These are phyloP conservation scores for Heterotilapia buettikoferi DNA, from an alignment of 2,113 vertebrate species.

Conservation along the genomic window DNA sequence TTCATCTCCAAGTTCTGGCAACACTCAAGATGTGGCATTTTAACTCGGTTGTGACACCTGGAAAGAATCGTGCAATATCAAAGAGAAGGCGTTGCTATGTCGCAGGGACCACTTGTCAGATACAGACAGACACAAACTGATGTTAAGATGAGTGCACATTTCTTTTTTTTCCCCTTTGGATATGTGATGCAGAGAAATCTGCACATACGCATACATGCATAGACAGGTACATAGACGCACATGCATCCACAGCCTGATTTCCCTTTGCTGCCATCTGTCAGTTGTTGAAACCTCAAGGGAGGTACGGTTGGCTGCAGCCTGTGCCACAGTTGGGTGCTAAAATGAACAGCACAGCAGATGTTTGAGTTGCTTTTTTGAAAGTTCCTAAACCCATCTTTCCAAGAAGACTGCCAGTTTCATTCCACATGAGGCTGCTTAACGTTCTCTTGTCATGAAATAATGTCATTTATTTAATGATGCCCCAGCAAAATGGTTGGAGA, in stretches of 20 bases:
- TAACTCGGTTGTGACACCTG: slow-evolving; percentile 9
- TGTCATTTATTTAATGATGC: slow-evolving; percentile 25
- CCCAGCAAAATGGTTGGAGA: neutral
- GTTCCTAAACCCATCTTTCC: neutral
- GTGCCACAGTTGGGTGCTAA: slow-evolving; percentile 43
- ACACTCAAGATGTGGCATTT: neutral
- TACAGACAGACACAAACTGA: neutral
- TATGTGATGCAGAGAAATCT: neutral
- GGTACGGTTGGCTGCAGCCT: slow-evolving; percentile 8
- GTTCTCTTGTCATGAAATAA: slow-evolving; percentile 12
- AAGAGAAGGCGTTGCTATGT: neutral
- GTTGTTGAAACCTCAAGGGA: slow-evolving; percentile 9
- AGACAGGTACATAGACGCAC: neutral
- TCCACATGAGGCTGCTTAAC: neutral
- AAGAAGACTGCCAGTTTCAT: neutral
- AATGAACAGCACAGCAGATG: slow-evolving; percentile 44
- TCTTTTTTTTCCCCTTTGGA: neutral
- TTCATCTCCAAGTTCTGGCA: neutral
- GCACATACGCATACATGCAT: neutral
- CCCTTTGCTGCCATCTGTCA: slow-evolving; percentile 39
- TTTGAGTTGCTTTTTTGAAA: slow-evolving; percentile 15
- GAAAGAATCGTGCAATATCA: neutral
- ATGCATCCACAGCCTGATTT: neutral
- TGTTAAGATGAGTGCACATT: neutral
- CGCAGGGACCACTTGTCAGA: neutral